Percentiles rank a stretch among this genome's conserved stretches.
Evolutionary conservation across 2,113 vertebrate species (phyloP).

Genomic region (Chelonoidis abingdonii): DNA sequence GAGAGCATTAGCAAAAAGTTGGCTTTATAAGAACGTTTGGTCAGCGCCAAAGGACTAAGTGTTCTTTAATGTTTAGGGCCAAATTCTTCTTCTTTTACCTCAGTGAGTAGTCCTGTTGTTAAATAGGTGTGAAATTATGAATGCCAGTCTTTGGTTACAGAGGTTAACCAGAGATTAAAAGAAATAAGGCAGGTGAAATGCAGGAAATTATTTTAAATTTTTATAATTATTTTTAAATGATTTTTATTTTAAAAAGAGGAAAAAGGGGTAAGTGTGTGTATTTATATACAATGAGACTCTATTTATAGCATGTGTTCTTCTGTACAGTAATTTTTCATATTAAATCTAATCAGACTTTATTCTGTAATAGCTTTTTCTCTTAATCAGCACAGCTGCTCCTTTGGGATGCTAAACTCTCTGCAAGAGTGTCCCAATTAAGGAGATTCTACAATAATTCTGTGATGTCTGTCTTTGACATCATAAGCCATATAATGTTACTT

Average conservation of each 20-base stretch:
- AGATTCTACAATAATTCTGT: neutral
- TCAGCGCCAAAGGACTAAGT: neutral
- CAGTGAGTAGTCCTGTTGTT: neutral
- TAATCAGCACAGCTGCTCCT: neutral
- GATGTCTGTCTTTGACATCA: neutral
- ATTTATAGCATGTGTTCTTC: neutral
- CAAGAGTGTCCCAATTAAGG: neutral
- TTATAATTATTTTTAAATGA: neutral
- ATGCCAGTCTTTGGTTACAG: neutral
- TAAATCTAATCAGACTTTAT: neutral
- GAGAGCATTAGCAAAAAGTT: neutral
- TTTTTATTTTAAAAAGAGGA: neutral
- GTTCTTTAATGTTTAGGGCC: neutral
- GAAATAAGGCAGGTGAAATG: neutral
- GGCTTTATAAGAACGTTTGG: neutral
- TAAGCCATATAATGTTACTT: neutral
- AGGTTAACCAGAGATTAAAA: fast-evolving
- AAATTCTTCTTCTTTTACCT: neutral
- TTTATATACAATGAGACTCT: neutral
- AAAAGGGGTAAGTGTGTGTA: neutral
- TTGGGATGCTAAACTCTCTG: neutral
- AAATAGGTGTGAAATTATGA: neutral
- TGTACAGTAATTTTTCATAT: neutral
- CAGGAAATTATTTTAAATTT: neutral
- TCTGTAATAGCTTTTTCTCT: neutral